These are phyloP conservation scores for Hyperopisus bebe DNA, from an alignment of 2,113 vertebrate species.

Conservation along the genomic window DNA sequence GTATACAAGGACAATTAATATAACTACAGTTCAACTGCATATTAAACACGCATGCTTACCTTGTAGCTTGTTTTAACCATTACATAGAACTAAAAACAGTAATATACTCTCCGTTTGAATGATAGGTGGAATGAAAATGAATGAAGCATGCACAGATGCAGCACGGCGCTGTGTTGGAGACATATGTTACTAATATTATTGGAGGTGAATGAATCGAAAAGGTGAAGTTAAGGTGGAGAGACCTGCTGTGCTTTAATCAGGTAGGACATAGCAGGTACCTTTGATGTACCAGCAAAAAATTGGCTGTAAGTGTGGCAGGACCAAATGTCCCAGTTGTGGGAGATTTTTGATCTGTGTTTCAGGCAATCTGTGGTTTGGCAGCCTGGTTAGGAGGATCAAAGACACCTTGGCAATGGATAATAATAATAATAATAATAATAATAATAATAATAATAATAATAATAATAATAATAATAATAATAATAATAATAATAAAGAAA, in stretches of 20 bases:
- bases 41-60: not conserved
- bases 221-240: conserved; percentile 12
- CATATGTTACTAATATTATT: conserved; percentile 2
- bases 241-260: conserved; percentile 19
- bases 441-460: too few relatives aligned
- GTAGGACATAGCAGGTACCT: conserved; percentile 22
- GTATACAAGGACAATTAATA: not conserved
- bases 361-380: conserved; percentile 12
- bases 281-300: conserved; percentile 22
- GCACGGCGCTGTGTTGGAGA: not conserved
- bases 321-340: conserved; percentile 22
- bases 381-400: conserved; percentile 12
- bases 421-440: not conserved
- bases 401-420: not conserved
- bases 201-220: not conserved
- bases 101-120: not conserved
- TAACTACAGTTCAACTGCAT: not conserved
- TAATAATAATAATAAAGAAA: not conserved
- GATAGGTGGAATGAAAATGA: not conserved
- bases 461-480: not conserved
- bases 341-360: conserved; percentile 23
- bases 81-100: not conserved
- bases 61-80: not conserved
- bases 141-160: not conserved
- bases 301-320: conserved; percentile 13